These are phyloP conservation scores for Chydorus sphaericus DNA, from an alignment of 2,888 invertebrate genomes.

Conservation along the genomic window DNA sequence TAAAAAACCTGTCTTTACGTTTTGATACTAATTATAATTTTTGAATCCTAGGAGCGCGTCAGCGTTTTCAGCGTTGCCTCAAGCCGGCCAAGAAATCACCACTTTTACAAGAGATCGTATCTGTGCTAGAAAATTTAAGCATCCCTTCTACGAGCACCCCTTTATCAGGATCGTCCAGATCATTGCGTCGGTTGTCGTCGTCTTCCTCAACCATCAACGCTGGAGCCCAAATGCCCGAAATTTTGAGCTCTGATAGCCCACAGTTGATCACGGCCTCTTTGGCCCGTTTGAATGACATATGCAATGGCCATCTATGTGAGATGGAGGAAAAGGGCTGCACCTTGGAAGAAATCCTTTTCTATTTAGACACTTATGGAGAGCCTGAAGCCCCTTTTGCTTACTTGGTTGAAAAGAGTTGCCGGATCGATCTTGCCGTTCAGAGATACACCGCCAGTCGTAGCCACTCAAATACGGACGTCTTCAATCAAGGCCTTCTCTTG, in stretches of 20 bases:
- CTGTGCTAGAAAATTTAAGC: constrained; percentile 17
- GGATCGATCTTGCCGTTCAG: constrained; percentile 47
- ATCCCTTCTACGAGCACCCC: constrained; percentile 5
- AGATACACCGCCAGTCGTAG: not conserved
- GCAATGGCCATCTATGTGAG: not conserved
- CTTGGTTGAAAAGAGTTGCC: constrained; percentile 55
- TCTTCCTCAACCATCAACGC: not conserved
- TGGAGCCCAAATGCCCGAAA: too few species aligned
- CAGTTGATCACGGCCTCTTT: not conserved
- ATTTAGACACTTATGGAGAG: constrained; percentile 63
- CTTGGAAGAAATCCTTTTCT: constrained; percentile 62
- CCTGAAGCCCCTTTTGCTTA: constrained; percentile 58
- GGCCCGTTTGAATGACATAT: not conserved
- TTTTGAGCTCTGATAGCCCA: constrained; percentile 3
- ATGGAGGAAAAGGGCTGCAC: constrained; percentile 12
- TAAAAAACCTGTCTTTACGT: too few species aligned
- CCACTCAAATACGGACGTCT: constrained; percentile 39
- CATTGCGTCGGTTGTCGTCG: not conserved
- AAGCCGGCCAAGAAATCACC: constrained; percentile 13
- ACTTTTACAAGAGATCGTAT: constrained; percentile 18
- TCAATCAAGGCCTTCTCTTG: constrained; percentile 54
- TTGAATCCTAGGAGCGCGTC: constrained; percentile 9
- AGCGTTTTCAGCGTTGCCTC: constrained; percentile 11
- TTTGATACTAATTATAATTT: too few species aligned
- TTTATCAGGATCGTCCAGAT: not conserved